Base-by-base conservation (phyloP, 2,888 invertebrate species). In the Clitarchus hookeri region DNA sequence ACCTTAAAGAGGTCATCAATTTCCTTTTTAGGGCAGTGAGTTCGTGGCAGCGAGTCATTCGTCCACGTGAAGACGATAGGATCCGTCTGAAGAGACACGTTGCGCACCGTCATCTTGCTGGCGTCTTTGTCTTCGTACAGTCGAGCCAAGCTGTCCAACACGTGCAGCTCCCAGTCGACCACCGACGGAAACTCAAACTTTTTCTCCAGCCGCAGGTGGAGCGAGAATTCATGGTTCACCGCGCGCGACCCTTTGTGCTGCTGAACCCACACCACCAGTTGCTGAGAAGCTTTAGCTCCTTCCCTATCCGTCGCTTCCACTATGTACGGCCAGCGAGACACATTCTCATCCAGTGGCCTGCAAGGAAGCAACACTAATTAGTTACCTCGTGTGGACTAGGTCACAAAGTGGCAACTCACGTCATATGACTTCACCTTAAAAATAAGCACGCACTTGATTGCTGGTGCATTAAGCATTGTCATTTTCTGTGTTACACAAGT, bases 31-130 rank as follows among this genome's bases (percentile, higher is more conserved):
- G 97, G 97, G 89, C 98, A 98, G 83, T 94, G 94, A 89, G 94
- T 95, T 84, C 95, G 95, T 0, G 96, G 95, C 89, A 98, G 91
- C 12, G 96, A 96, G 89, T 97, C 97, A 90, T 98, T 98, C 26
- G 97, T 96, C 97, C 97, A 97, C 53, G 94, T 95, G 90, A 94
- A 96, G 89, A 94, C 94, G 89, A 93, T 94, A 90, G 94, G 93
- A 90, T 93, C 94, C 86, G 94, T 92, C 77, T 95, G 94, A 36
- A 95, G 93, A 77, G 94, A 93, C 3, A 92, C 89, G 83, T 89
- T 89, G 84, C 95, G 92, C 0, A 97, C 96, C 0, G 95, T 95
- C 88, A 97, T 94, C 86, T 95, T 94, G 44, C 94, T 94, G 90
- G 94, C 92, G 88, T 95, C 92, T 87, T 89, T 90, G 84, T 93